phyloP scores from a whole-genome alignment of 37 sponge, comb jelly and placozoan species.

The Ianthella basta region DNA sequence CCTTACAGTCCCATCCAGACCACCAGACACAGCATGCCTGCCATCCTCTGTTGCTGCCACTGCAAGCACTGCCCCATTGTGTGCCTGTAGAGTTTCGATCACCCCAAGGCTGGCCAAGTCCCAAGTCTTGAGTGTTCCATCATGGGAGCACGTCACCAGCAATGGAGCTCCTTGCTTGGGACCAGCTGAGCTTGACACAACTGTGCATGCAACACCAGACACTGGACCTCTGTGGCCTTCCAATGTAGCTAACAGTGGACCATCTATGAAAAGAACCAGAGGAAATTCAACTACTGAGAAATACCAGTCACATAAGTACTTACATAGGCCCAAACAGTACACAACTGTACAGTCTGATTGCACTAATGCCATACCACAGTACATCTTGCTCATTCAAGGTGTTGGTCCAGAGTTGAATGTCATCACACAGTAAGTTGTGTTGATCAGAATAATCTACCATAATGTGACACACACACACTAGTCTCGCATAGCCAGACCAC shows the following conservation, averaged over 20 bases:
- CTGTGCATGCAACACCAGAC: constrained; percentile 35
- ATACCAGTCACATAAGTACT: background rate
- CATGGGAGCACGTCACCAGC: constrained; percentile 66
- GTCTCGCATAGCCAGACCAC: no score
- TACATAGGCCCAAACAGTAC: background rate
- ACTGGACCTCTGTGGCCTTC: constrained; percentile 71
- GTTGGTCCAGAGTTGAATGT: no score
- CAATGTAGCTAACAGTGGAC: constrained; percentile 68
- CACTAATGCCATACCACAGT: no score
- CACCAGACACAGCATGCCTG: constrained; percentile 63
- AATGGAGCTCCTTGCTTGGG: constrained; percentile 2
- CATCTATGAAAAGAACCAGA: constrained; percentile 25
- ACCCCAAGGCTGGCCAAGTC: constrained; percentile 58
- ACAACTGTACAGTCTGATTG: no score
- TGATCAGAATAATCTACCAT: no score
- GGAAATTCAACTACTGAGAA: background rate
- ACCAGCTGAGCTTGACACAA: background rate
- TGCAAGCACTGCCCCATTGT: constrained; percentile 52
- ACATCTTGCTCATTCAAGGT: no score
- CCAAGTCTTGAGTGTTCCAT: constrained; percentile 74
- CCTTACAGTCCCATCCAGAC: constrained; percentile 70
- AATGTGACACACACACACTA: no score
- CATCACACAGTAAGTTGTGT: no score
- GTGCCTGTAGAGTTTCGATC: constrained; percentile 71
- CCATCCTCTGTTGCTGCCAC: constrained; percentile 62